Conservation (phyloP, 2,888 invertebrate genomes). For the Nineta flava region DNA sequence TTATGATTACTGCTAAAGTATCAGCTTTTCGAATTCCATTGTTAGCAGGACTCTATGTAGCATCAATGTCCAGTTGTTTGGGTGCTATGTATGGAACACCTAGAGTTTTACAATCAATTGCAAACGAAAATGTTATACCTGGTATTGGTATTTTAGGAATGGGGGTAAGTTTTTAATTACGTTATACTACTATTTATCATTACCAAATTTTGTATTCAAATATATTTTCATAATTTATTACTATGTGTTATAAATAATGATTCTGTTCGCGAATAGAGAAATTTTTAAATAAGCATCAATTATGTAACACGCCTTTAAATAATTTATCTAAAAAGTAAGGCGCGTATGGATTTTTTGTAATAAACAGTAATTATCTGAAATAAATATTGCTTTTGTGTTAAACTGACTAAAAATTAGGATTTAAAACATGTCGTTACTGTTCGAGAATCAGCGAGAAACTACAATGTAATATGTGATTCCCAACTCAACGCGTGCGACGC, state of each 20-base stretch:
- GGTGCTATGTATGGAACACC: slow-evolving; percentile 96
- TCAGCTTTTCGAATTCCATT: slow-evolving; percentile 68
- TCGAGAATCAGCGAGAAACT: no score
- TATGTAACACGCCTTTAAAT: no score
- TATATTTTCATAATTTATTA: not conserved
- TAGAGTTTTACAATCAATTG: slow-evolving; percentile 85
- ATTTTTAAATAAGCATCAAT: no score
- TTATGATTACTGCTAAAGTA: slow-evolving; percentile 85
- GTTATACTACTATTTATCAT: no score
- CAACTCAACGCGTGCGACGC: no score
- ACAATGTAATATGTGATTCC: no score
- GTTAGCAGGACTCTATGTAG: slow-evolving; percentile 84
- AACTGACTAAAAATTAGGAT: no score
- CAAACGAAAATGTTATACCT: slow-evolving; percentile 89
- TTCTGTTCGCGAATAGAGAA: not conserved
- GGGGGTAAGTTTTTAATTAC: slow-evolving; percentile 49
- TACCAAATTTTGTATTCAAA: not conserved
- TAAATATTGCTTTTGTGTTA: no score
- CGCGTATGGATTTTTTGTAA: no score
- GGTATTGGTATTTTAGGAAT: slow-evolving; percentile 69
- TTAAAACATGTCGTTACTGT: no score
- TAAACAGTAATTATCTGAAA: no score
- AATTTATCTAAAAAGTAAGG: no score
- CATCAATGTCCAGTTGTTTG: slow-evolving; percentile 88
- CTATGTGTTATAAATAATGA: not conserved